A percentile compares a stretch with the other conserved stretches of the same genome.
These are phyloP conservation scores for Mohoua ochrocephala DNA, from an alignment of 2,113 vertebrate genomes.

Conservation along the genomic window DNA sequence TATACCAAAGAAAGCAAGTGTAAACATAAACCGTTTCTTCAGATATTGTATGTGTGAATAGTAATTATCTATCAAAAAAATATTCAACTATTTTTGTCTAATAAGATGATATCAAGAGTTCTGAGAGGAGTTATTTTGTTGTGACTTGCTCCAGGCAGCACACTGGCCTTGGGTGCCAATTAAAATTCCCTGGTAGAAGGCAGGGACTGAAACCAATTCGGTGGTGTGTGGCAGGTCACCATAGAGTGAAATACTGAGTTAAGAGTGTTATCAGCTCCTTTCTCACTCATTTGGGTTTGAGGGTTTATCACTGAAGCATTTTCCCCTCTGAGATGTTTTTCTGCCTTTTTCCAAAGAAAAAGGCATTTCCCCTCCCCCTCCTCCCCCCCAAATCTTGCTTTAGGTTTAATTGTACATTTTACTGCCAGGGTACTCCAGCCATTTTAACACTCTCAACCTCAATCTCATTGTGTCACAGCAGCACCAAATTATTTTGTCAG, in stretches of 20 bases:
- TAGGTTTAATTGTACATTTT: background rate
- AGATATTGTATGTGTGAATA: background rate
- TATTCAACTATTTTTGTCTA: background rate
- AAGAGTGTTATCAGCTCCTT: background rate
- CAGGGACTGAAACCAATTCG: background rate
- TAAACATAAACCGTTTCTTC: background rate
- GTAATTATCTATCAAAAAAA: background rate
- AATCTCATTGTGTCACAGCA: background rate
- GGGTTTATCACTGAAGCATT: background rate
- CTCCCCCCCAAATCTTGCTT: background rate
- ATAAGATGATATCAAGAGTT: background rate
- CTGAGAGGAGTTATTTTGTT: background rate
- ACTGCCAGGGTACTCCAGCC: background rate
- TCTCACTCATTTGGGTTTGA: background rate
- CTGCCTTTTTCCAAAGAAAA: background rate
- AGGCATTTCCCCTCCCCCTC: accelerated
- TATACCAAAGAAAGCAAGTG: background rate
- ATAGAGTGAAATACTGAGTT: background rate
- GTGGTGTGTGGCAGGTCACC: background rate
- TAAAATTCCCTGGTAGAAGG: background rate
- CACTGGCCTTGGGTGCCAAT: background rate
- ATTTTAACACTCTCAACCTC: background rate
- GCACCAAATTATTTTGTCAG: background rate
- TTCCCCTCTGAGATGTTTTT: background rate
- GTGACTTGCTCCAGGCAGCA: background rate